phyloP scores from a whole-genome alignment of 2,797 vertebrate genomes.

The Leptodactylus fallax region DNA sequence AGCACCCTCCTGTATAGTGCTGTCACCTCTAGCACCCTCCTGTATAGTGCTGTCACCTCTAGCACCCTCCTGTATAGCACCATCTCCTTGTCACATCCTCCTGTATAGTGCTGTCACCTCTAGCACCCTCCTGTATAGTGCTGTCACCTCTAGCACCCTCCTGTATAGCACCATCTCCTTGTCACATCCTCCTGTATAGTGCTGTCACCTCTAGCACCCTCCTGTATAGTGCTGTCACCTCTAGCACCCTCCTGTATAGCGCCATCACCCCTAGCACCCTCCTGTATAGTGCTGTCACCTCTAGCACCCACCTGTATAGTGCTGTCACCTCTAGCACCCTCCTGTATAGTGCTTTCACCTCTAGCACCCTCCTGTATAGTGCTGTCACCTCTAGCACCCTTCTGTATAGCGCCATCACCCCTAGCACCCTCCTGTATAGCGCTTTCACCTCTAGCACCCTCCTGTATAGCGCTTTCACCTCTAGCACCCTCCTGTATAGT shows the following conservation, averaged over 20 bases:
- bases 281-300: too few species aligned
- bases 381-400: background rate
- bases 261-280: too few species aligned
- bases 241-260: too few species aligned
- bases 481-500: background rate
- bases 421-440: background rate
- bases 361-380: background rate
- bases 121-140: background rate
- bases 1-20: too few species aligned
- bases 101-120: background rate
- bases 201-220: background rate
- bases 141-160: background rate
- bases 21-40: too few species aligned
- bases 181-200: too few species aligned
- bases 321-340: background rate
- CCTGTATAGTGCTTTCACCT: background rate
- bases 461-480: background rate
- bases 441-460: background rate
- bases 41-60: too few species aligned
- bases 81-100: background rate
- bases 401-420: too few species aligned
- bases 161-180: background rate
- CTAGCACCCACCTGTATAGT: too few species aligned
- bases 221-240: too few species aligned
- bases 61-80: background rate